Percentiles rank a stretch among this genome's conserved stretches.
phyloP scores from a whole-genome alignment of 1,140 invertebrate genomes.

The Chironomus tepperi region DNA sequence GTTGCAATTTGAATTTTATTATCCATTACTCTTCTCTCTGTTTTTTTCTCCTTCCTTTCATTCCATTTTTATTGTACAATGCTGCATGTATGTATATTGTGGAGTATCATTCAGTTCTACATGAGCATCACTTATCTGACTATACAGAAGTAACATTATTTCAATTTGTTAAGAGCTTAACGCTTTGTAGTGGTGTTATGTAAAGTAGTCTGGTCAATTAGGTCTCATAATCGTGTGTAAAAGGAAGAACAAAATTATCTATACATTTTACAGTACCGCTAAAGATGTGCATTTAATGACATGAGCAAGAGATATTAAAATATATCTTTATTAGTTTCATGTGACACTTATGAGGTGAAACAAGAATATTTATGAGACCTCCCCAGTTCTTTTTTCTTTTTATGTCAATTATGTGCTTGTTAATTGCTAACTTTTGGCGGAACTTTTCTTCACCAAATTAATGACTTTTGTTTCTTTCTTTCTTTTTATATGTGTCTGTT shows the following conservation, averaged over 20 bases:
- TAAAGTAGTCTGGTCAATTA: conserved; percentile 1
- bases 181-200: neutral
- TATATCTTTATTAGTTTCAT: neutral
- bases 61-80: neutral
- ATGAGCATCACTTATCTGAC: neutral
- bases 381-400: neutral
- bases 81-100: too few relatives aligned
- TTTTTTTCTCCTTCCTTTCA: neutral
- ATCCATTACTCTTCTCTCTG: neutral
- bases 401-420: too few relatives aligned
- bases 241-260: neutral
- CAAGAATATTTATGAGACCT: neutral
- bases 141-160: too few relatives aligned
- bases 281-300: neutral
- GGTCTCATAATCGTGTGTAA: neutral
- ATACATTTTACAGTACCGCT: neutral
- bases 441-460: too few relatives aligned
- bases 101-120: too few relatives aligned
- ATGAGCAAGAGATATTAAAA: too few relatives aligned
- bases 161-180: neutral
- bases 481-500: too few relatives aligned
- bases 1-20: conserved; percentile 23
- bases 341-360: neutral
- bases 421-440: too few relatives aligned
- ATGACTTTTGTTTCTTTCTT: too few relatives aligned